phyloP scores from a whole-genome alignment of 2,113 vertebrate genomes.

The Pedionomus torquatus region DNA sequence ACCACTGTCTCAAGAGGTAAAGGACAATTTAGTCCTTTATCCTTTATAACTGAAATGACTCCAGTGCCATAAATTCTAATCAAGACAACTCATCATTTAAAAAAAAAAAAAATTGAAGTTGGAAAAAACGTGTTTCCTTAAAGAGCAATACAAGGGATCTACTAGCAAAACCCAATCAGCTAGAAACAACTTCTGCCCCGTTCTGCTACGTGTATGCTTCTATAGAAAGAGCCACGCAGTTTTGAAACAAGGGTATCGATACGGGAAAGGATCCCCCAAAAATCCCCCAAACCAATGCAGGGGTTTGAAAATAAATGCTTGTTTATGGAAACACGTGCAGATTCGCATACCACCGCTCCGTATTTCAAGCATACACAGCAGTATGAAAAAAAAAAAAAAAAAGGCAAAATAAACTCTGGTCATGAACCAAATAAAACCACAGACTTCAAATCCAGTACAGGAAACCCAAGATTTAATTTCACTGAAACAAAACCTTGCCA shows the following conservation, averaged over 20 bases:
- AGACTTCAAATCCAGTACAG: not conserved
- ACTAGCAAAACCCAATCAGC: not conserved
- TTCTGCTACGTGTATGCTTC: not conserved
- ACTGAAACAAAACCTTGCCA: conserved; percentile 31
- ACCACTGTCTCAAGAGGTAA: conserved; percentile 70
- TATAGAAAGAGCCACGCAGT: not conserved
- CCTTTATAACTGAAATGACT: conserved; percentile 56
- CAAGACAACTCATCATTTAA: conserved; percentile 18
- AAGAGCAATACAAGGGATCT: not conserved
- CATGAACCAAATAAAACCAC: not conserved
- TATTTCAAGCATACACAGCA: not conserved
- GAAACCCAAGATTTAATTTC: conserved; percentile 36
- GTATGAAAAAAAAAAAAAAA: not conserved
- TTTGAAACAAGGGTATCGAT: not conserved
- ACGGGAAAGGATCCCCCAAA: not conserved
- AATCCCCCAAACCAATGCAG: not conserved
- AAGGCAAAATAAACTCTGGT: not conserved
- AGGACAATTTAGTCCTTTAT: conserved; percentile 70
- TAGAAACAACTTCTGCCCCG: not conserved
- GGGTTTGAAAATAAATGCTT: not conserved
- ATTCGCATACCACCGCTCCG: not conserved
- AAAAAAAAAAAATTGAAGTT: not conserved
- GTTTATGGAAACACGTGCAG: not conserved
- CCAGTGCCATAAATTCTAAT: conserved; percentile 66
- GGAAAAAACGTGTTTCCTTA: not conserved